These are phyloP conservation scores for Phyllotis vaccarum DNA, from an alignment of 2,797 vertebrate species.

Conservation along the genomic window DNA sequence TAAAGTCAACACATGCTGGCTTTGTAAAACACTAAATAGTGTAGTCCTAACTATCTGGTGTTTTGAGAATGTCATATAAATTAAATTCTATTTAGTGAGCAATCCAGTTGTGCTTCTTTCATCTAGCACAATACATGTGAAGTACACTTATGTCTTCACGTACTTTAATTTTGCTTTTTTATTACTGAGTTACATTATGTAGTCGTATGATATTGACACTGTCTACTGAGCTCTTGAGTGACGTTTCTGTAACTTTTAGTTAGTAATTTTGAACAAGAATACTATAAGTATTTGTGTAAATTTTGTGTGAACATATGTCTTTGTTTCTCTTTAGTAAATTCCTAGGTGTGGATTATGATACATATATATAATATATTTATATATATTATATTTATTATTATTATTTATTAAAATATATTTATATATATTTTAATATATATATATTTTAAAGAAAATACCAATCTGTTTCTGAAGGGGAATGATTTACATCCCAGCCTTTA, in stretches of 20 bases:
- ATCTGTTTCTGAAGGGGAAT: neutral
- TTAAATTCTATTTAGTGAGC: neutral
- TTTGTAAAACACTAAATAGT: neutral
- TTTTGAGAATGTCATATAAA: neutral
- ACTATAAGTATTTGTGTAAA: neutral
- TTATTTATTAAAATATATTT: too few relatives aligned
- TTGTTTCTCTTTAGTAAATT: conserved; percentile 40
- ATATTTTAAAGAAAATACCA: neutral
- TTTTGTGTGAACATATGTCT: neutral
- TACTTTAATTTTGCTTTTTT: neutral
- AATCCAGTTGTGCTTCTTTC: neutral
- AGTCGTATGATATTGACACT: neutral
- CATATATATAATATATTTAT: too few relatives aligned
- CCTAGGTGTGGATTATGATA: neutral
- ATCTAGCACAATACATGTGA: neutral
- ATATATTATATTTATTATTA: too few relatives aligned
- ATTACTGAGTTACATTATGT: neutral
- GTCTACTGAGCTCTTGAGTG: neutral
- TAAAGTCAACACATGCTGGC: neutral
- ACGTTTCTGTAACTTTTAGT: neutral
- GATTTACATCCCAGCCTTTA: neutral
- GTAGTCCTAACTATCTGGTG: neutral
- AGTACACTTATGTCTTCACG: neutral
- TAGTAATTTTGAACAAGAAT: conserved; percentile 19
- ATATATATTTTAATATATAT: too few relatives aligned